Evolutionary conservation across 2,113 vertebrate genomes (phyloP).

Genomic region (Trogon surrucura): DNA sequence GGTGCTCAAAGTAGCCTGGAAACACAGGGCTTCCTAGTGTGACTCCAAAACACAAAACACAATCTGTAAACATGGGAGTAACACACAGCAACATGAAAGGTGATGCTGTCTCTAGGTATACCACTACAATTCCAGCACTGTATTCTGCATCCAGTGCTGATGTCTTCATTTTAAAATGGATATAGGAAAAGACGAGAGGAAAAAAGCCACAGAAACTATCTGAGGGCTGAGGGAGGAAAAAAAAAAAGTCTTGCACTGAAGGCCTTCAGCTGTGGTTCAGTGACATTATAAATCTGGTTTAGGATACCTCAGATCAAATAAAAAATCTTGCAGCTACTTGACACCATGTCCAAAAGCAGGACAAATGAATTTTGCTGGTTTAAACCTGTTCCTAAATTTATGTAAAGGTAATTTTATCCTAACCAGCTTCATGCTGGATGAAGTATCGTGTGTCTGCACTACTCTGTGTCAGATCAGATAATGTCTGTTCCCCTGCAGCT

Average conservation of each 20-base stretch:
- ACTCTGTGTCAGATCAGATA: not conserved
- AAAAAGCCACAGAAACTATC: not conserved
- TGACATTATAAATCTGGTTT: not conserved
- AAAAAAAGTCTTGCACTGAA: not conserved
- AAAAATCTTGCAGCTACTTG: not conserved
- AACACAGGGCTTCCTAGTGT: not conserved
- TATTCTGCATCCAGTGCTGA: not conserved
- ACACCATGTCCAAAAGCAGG: not conserved
- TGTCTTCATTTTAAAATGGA: not conserved
- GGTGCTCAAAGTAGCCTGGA: not conserved
- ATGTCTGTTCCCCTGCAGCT: not conserved
- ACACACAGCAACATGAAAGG: not conserved
- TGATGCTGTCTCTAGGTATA: not conserved
- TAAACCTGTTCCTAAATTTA: constrained; percentile 27
- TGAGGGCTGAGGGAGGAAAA: not conserved
- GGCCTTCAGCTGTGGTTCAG: not conserved
- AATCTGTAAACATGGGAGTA: not conserved
- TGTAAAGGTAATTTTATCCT: constrained; percentile 38
- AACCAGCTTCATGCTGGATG: not conserved
- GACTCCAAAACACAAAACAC: not conserved
- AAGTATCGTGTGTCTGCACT: not conserved
- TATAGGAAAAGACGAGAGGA: not conserved
- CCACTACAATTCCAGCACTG: not conserved
- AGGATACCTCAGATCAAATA: not conserved
- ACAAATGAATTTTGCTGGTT: not conserved